Base-by-base conservation (phyloP, 2,888 invertebrate species). In the Acleris emargana region DNA sequence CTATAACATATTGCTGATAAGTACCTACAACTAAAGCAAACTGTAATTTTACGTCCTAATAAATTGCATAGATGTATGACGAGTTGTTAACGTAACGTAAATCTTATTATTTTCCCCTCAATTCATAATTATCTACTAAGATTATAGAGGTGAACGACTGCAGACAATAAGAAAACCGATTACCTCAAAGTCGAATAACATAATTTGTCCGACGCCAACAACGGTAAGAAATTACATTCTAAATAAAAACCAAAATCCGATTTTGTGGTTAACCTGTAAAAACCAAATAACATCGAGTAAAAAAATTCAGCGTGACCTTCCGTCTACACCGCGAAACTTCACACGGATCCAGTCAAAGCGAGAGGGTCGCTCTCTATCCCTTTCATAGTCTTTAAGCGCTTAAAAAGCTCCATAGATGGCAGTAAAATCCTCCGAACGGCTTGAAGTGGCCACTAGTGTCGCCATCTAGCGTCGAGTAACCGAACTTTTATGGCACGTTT, bases 381-480 rank as follows among this genome's bases (percentile, higher is more conserved):
- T 71, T 71, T 84, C 82, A 54, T 77, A 69, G 76, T 76, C 78
- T 82, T 83, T 83, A 88, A 89, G 84, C 84, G 84, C 86, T 85
- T 90, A 87, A 91, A 91, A 87, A 84, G 86, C 88, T 89, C 83
- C 86, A 92, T 89, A 93, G 93, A 92, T 93, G 93, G 93, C 93
- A 89, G 83, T 89, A 87, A 90, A 92, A 90, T 91, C 89, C 86
- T 84, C 80, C 83, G 83, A 83, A 88, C 82, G 82, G 85, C 82
- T 89, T 87, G 79, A 89, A 89, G 86, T 86, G 83, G 85, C 90
- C 86, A 89, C 92, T 91, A 90, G 83, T 87, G 84, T 87, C 87
- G 91, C 91, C 93, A 93, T 93, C 93, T 93, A 91, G 87, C 86
- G 82, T 78, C 80, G 86, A 84, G 86, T 89, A 90, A 89, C 88